A percentile compares a stretch with the other conserved stretches of the same genome.
phyloP scores from a whole-genome alignment of 2,797 vertebrate species.

The Scyliorhinus canicula region DNA sequence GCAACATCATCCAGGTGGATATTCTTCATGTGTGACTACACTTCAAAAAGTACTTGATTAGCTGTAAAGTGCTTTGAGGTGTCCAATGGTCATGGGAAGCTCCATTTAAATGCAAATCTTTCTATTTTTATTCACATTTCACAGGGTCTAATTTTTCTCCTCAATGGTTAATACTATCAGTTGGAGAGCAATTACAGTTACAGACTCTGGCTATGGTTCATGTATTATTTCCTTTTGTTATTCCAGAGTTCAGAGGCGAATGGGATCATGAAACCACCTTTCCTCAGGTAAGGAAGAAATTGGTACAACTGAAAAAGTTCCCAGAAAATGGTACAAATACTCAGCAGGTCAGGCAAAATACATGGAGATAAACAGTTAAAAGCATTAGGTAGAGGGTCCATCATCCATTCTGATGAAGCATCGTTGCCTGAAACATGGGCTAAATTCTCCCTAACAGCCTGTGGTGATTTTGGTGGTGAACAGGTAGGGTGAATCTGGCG shows the following conservation, averaged over 20 bases:
- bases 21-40: neutral
- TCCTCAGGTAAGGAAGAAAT: conserved; percentile 68
- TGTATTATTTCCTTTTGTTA: conserved; percentile 43
- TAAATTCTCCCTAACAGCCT: no score
- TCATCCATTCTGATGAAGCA: no score
- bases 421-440: no score
- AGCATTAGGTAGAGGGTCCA: neutral
- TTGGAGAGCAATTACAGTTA: neutral
- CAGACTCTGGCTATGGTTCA: neutral
- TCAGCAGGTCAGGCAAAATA: neutral
- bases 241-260: conserved; percentile 74
- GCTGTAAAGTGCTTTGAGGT: no score
- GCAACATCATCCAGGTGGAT: neutral
- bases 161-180: neutral
- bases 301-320: neutral
- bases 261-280: conserved; percentile 73
- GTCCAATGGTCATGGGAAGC: no score
- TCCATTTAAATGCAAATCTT: neutral
- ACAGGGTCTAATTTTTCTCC: neutral
- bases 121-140: neutral
- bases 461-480: no score
- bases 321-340: neutral
- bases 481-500: no score
- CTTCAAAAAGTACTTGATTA: no score
- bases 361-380: neutral